phyloP scores from a whole-genome alignment of 2,113 vertebrate genomes.

The Bufo gargarizans region DNA sequence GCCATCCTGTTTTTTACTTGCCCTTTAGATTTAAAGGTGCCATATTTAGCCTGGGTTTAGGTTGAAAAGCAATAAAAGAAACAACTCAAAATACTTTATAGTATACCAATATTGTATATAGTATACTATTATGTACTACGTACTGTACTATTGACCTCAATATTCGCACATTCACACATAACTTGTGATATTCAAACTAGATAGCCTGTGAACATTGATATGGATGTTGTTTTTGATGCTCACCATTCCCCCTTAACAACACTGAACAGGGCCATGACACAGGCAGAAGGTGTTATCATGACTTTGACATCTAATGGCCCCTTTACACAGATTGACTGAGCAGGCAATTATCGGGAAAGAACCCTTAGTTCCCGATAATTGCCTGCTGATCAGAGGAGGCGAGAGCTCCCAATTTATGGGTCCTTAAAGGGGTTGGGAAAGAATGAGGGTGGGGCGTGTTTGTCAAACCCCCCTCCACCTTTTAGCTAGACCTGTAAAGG shows the following conservation, averaged over 20 bases:
- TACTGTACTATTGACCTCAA: not conserved
- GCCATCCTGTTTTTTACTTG: not conserved
- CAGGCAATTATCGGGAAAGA: no score
- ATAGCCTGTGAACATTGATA: not conserved
- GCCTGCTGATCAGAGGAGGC: no score
- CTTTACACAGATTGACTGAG: no score
- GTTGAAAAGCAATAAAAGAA: not conserved
- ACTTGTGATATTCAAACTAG: not conserved
- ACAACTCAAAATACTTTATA: not conserved
- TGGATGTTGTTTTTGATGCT: not conserved
- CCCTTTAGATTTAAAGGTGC: not conserved
- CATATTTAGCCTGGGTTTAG: slow-evolving; percentile 8
- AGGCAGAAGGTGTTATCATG: not conserved
- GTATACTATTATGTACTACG: not conserved
- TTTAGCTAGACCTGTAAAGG: no score
- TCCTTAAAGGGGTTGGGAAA: no score
- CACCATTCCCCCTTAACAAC: not conserved
- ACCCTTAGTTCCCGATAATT: no score
- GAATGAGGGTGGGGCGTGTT: no score
- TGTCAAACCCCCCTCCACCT: no score
- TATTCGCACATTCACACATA: not conserved
- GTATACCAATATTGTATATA: no score
- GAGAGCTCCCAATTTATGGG: no score
- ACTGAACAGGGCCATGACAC: not conserved
- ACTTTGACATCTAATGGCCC: no score